Conservation (phyloP, 2,888 invertebrate genomes). For the Lacanobia wlatinum region DNA sequence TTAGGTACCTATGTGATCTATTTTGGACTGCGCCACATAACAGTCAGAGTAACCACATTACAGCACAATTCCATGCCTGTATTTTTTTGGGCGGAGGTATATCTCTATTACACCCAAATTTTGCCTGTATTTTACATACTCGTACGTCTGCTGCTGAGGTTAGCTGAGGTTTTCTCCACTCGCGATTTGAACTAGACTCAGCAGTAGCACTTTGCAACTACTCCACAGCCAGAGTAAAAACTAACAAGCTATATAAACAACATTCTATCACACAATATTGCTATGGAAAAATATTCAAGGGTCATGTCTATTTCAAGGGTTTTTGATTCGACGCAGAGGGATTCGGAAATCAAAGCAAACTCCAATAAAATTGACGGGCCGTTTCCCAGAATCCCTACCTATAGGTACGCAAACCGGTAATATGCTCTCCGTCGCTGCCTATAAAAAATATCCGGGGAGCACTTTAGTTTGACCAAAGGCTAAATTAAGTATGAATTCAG, state of each 20-base stretch:
- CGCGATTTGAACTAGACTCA: not conserved
- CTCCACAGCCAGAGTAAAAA: not conserved
- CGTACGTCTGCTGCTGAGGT: not conserved
- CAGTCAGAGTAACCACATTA: not conserved
- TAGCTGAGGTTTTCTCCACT: not conserved
- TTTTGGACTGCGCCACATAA: not conserved
- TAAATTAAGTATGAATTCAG: not conserved
- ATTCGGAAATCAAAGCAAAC: not conserved
- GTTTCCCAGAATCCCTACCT: not conserved
- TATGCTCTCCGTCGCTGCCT: not conserved
- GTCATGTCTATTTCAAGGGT: not conserved
- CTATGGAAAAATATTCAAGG: not conserved
- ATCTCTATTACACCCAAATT: not conserved
- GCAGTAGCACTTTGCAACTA: not conserved
- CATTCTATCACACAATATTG: not conserved
- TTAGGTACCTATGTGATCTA: not conserved
- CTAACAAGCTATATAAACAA: not conserved
- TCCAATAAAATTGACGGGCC: not conserved
- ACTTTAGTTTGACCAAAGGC: not conserved
- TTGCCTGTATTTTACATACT: not conserved
- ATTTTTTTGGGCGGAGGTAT: not conserved
- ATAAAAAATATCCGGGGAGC: not conserved
- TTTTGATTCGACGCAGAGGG: not conserved
- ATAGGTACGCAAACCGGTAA: not conserved
- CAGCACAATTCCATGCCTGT: not conserved